Conservation (phyloP, 2,113 vertebrate species). For the Lichenostomus cassidix region DNA sequence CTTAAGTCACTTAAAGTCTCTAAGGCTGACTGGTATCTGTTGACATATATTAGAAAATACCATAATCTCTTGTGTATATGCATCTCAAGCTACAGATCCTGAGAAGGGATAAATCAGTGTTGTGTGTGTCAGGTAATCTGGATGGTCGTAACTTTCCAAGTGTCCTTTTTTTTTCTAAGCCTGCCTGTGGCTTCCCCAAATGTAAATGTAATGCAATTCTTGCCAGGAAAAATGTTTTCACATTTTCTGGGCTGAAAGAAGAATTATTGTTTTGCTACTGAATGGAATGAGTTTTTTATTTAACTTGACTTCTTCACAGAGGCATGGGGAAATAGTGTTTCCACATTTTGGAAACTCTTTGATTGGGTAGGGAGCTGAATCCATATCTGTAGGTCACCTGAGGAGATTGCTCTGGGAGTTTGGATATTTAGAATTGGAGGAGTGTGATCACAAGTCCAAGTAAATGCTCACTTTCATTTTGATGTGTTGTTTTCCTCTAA, state of each 20-base stretch:
- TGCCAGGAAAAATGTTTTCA: slow-evolving; percentile 55
- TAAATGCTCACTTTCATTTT: background rate
- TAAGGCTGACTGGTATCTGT: background rate
- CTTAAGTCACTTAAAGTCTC: background rate
- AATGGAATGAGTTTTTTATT: background rate
- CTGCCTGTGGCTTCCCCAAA: background rate
- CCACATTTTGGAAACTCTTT: background rate
- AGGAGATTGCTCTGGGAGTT: background rate
- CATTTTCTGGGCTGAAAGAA: background rate
- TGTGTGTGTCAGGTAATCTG: background rate
- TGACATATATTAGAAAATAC: slow-evolving; percentile 23
- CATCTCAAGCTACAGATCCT: background rate
- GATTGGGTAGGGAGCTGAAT: background rate
- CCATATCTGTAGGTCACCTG: accelerated
- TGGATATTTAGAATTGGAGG: background rate
- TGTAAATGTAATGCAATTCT: background rate
- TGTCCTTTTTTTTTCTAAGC: background rate
- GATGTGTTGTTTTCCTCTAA: background rate
- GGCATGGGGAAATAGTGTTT: background rate
- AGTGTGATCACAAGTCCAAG: background rate
- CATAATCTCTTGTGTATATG: background rate
- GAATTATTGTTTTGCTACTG: background rate
- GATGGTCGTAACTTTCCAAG: background rate
- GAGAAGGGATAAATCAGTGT: background rate
- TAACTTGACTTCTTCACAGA: background rate